Conservation (phyloP, 2,797 vertebrate species). For the Sebastiscus albofasciatus region DNA sequence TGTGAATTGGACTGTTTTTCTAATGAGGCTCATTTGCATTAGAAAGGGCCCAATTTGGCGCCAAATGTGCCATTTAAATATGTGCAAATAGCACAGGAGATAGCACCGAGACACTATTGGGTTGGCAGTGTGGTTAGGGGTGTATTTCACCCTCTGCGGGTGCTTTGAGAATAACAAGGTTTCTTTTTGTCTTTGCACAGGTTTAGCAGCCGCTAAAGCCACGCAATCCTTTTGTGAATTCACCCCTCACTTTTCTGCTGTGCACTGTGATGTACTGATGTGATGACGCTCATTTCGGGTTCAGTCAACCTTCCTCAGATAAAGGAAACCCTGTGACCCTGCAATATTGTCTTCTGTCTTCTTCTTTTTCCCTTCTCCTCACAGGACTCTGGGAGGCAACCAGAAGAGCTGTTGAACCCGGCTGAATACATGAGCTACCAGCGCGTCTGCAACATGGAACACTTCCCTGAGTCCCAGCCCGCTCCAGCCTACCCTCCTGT, state of each 20-base stretch:
- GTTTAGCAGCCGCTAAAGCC: no score
- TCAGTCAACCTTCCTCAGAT: not conserved
- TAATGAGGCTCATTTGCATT: not conserved
- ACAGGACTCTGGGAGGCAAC: slow-evolving; percentile 87
- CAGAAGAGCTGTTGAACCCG: slow-evolving; percentile 86
- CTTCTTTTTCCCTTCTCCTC: slow-evolving; percentile 61
- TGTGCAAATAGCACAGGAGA: not conserved
- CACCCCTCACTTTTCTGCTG: not conserved
- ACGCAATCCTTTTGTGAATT: not conserved
- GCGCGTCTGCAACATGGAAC: slow-evolving; percentile 78
- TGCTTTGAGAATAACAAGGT: not conserved
- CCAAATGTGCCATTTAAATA: not conserved
- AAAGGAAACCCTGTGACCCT: slow-evolving; percentile 27
- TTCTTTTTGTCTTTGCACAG: not conserved
- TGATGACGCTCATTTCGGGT: not conserved
- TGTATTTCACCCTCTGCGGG: not conserved
- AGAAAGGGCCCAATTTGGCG: not conserved
- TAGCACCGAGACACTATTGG: not conserved
- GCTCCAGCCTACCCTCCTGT: slow-evolving; percentile 78
- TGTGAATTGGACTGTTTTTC: not conserved
- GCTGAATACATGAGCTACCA: slow-evolving; percentile 87
- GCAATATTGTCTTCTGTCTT: slow-evolving; percentile 40
- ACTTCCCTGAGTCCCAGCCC: slow-evolving; percentile 80
- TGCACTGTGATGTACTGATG: slow-evolving; percentile 6
- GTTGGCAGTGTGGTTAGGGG: not conserved